Evolutionary conservation across 1,140 invertebrate species (phyloP).

Genomic region (Leptinotarsa defecta): DNA sequence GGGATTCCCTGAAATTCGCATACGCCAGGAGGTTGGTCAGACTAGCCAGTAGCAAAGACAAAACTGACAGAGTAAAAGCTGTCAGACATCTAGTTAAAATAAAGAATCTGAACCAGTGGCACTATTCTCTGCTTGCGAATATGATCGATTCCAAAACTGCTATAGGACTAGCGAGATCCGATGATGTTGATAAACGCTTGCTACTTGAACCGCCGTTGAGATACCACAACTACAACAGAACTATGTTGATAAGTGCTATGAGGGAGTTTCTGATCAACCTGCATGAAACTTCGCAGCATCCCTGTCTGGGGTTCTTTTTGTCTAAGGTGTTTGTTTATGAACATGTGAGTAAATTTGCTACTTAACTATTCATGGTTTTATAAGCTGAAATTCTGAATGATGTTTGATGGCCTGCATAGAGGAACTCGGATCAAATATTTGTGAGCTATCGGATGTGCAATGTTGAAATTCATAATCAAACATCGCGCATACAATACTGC

Average conservation of each 20-base stretch:
- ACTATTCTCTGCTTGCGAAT: constrained; percentile 68
- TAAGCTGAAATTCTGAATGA: too few species aligned
- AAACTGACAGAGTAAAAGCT: constrained; percentile 53
- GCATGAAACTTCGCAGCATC: constrained; percentile 62
- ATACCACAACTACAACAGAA: constrained; percentile 57
- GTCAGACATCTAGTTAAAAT: constrained; percentile 54
- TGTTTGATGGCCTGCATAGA: too few species aligned
- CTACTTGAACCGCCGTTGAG: constrained; percentile 68
- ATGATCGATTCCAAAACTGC: constrained; percentile 68
- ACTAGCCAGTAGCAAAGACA: constrained; percentile 26
- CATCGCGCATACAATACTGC: too few species aligned
- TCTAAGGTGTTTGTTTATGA: constrained; percentile 66
- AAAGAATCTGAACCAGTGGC: constrained; percentile 60
- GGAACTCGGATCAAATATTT: too few species aligned
- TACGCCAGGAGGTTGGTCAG: constrained; percentile 51
- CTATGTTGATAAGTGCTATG: constrained; percentile 61
- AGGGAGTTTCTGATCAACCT: constrained; percentile 62
- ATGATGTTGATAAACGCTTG: constrained; percentile 63
- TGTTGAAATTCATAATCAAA: too few species aligned
- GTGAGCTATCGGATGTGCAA: too few species aligned
- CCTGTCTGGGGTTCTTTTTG: constrained; percentile 69
- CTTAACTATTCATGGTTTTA: constrained; percentile 24
- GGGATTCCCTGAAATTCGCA: constrained; percentile 59
- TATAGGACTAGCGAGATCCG: constrained; percentile 64
- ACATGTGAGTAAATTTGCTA: constrained; percentile 54